Evolutionary conservation across 2,888 invertebrate species (phyloP), one percentile per base, ranked within the genome.

Genomic region (Netelia melanura): DNA sequence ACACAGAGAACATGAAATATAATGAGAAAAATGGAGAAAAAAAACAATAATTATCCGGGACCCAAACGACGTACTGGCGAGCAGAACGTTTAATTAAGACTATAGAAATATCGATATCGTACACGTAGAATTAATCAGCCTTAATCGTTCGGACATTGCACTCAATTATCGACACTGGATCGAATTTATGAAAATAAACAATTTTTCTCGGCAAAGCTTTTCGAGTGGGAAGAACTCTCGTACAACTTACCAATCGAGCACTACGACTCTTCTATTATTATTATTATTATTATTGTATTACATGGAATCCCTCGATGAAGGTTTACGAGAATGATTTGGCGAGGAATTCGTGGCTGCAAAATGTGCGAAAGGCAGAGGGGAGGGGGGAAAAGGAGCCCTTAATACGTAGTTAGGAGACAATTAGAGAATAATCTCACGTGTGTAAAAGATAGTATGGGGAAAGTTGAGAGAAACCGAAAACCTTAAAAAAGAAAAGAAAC

Each of bases 31-130:
- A 56, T 65, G 74, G 44, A 30, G 21, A 76, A 54, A 48, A 61
- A 71, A 70, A 88, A 89, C 88, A 89, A 91, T 91, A 90, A 91
- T 90, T 83, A 89, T 89, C 87, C 86, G 88, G 89, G 89, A 90
- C 89, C 89, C 87, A 89, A 87, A 83, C 71, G 86, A 85, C 81
- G 86, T 80, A 80, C 84, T 84, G 87, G 77, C 81, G 84, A 83
- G 83, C 86, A 87, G 84, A 89, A 89, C 88, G 87, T 77, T 80
- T 84, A 86, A 85, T 70, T 87, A 88, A 68, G 76, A 70, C 70
- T 72, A 58, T 83, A 86, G 61, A 72, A 77, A 83, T 77, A 84
- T 84, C 81, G 52, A 70, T 80, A 79, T 71, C 17, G 6, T 82
- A 79, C 43, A 44, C 21, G 62, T 83, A 81, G 75, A 54, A n/a